phyloP scores from a whole-genome alignment of 2,888 invertebrate species.

The Netelia inedita region DNA sequence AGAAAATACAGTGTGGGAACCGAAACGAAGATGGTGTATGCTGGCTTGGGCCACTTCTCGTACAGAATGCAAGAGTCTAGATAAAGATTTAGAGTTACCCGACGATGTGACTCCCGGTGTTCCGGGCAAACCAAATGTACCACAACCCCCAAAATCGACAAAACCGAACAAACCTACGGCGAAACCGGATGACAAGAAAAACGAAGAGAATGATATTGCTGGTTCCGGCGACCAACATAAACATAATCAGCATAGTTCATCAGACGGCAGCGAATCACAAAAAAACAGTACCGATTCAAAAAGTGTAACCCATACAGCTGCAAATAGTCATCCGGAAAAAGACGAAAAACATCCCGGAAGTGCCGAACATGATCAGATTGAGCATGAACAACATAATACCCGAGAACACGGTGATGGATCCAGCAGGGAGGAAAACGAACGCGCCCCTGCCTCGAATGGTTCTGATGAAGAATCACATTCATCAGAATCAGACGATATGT shows the following conservation, averaged over 20 bases:
- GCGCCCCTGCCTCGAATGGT: no score
- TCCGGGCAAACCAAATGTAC: conserved; percentile 8
- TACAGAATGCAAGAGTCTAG: conserved; percentile 46
- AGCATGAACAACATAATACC: not conserved
- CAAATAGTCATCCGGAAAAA: no score
- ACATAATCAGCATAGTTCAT: no score
- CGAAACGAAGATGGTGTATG: conserved; percentile 53
- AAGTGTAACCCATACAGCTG: no score
- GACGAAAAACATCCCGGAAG: no score
- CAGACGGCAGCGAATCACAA: no score
- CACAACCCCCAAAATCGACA: not conserved
- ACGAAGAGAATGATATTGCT: no score
- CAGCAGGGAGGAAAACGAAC: not conserved
- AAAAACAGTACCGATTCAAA: no score
- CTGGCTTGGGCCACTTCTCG: conserved; percentile 52
- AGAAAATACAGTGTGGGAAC: conserved; percentile 52
- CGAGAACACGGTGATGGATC: not conserved
- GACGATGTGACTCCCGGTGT: not conserved
- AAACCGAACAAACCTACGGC: not conserved
- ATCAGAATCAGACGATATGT: no score
- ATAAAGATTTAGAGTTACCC: not conserved
- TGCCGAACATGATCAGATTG: no score
- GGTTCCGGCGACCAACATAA: no score
- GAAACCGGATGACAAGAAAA: not conserved
- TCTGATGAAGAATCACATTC: no score